phyloP scores from a whole-genome alignment of 2,113 vertebrate genomes.

The Romanogobio albipinnatus region DNA sequence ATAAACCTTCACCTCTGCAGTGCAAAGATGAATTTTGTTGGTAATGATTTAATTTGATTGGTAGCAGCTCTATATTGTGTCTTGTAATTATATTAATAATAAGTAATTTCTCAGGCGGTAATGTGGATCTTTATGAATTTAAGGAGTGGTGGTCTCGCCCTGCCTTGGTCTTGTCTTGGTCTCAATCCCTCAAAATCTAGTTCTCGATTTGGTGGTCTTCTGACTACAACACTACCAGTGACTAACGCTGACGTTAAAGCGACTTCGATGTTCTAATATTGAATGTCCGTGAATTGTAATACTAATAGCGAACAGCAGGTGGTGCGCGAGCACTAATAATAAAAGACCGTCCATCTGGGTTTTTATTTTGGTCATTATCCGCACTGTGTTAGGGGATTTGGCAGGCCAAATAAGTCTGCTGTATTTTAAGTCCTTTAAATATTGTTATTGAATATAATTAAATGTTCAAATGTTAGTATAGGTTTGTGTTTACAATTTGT shows the following conservation, averaged over 20 bases:
- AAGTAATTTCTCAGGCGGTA: too few relatives aligned
- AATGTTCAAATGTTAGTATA: fast-evolving
- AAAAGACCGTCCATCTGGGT: not conserved
- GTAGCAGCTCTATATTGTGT: too few relatives aligned
- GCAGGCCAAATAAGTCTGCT: not conserved
- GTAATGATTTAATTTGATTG: too few relatives aligned
- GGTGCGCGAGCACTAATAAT: not conserved
- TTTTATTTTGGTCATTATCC: not conserved
- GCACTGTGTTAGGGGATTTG: not conserved
- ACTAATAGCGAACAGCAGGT: conserved; percentile 10
- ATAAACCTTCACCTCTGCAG: too few relatives aligned
- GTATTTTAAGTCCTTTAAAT: not conserved
- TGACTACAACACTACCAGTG: too few relatives aligned
- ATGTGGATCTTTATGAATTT: too few relatives aligned
- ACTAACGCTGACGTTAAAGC: not conserved
- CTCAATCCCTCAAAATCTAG: too few relatives aligned
- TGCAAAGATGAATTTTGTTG: too few relatives aligned
- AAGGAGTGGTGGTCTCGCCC: too few relatives aligned
- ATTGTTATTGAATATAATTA: not conserved
- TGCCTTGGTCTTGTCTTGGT: too few relatives aligned
- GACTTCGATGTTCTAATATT: not conserved
- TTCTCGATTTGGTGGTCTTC: too few relatives aligned
- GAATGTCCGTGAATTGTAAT: conserved; percentile 21
- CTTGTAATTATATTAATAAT: too few relatives aligned
- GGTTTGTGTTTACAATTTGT: fast-evolving